Conservation (phyloP, 1,140 invertebrate species). For the Lordiphosa stackelbergi region DNA sequence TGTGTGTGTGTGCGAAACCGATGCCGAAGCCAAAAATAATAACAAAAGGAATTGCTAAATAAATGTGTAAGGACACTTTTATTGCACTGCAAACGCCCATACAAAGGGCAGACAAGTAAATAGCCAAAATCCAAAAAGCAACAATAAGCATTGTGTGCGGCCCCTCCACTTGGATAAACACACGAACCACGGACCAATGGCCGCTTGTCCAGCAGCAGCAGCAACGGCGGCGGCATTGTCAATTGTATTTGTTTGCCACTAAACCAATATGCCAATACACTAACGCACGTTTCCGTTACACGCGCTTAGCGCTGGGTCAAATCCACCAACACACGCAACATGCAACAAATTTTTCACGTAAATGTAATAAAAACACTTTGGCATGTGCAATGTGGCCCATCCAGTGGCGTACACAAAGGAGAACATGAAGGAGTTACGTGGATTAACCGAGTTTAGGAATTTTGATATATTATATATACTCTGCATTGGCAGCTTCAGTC, state of each 20-base stretch:
- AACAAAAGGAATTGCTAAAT: conserved; percentile 74
- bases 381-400: conserved; percentile 34
- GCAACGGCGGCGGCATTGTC: conserved; percentile 27
- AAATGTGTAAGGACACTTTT: conserved; percentile 74
- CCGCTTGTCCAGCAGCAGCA: conserved; percentile 5
- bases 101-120: conserved; percentile 60
- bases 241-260: conserved; percentile 46
- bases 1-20: conserved; percentile 29
- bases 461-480: too few relatives aligned
- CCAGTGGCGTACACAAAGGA: not conserved
- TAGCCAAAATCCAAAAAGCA: conserved; percentile 45
- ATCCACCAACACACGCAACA: conserved; percentile 34
- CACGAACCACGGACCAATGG: conserved; percentile 41
- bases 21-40: conserved; percentile 62
- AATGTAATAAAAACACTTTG: conserved; percentile 76
- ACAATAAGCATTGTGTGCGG: conserved; percentile 58
- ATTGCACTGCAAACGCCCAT: conserved; percentile 64
- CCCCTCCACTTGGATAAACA: conserved; percentile 54
- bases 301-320: not conserved
- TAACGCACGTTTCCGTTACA: conserved; percentile 39
- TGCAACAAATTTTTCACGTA: conserved; percentile 76
- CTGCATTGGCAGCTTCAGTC: too few relatives aligned
- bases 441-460: too few relatives aligned
- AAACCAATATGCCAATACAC: conserved; percentile 44
- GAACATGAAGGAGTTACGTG: too few relatives aligned